phyloP scores from a whole-genome alignment of 2,797 vertebrate species.

The Arctocebus calabarensis region DNA sequence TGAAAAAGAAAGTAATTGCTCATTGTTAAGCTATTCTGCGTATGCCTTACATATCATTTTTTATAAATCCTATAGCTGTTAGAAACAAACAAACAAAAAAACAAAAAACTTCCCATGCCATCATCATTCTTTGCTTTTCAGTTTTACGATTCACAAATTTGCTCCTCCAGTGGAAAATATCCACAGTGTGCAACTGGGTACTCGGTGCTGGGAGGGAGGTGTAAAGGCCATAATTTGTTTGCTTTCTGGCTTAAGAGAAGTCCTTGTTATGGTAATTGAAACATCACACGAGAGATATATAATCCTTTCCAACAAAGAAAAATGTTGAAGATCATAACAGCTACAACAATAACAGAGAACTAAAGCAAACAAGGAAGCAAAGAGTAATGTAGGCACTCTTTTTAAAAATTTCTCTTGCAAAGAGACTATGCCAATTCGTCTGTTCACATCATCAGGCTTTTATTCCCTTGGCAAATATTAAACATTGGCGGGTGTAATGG shows the following conservation, averaged over 20 bases:
- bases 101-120: neutral
- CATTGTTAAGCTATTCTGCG: neutral
- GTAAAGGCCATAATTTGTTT: neutral
- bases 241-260: neutral
- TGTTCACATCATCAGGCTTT: neutral
- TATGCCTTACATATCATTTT: neutral
- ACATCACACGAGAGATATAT: neutral
- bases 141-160: neutral
- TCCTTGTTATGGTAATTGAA: neutral
- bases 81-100: neutral
- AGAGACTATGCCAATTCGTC: neutral
- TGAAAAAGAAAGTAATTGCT: neutral
- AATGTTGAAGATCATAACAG: neutral
- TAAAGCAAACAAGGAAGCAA: neutral
- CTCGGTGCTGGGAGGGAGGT: neutral
- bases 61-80: neutral
- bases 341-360: neutral
- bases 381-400: neutral
- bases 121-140: neutral
- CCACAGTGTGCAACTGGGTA: neutral
- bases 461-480: neutral
- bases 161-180: neutral
- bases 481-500: neutral
- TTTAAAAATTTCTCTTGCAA: conserved; percentile 22
- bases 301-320: conserved; percentile 45